Conservation (phyloP, 2,113 vertebrate genomes). For the Hippocampus barbouri region DNA sequence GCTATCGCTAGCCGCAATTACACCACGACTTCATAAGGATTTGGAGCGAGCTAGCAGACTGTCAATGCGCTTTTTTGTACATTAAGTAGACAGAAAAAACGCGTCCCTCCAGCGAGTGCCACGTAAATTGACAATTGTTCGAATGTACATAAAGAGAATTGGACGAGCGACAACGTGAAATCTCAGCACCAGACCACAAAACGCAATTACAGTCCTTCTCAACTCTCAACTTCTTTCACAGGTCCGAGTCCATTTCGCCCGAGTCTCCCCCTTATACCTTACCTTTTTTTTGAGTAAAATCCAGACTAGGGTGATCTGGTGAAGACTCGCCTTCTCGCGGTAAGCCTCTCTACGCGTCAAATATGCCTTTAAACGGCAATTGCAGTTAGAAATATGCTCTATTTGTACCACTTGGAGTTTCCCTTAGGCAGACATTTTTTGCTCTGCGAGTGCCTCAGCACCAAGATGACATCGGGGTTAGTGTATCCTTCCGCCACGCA, state of each 20-base stretch:
- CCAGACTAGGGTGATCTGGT: conserved; percentile 81
- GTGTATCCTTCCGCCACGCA: conserved; percentile 84
- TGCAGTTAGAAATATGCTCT: conserved; percentile 67
- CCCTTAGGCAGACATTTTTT: conserved; percentile 98
- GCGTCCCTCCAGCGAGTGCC: neutral
- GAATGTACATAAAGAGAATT: conserved; percentile 6
- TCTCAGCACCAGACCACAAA: conserved; percentile 27
- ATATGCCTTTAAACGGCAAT: conserved; percentile 48
- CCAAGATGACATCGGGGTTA: conserved; percentile 74
- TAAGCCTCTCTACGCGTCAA: conserved; percentile 56
- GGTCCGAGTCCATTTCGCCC: conserved; percentile 62
- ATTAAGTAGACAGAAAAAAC: conserved; percentile 7
- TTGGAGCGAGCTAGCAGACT: conserved; percentile 24
- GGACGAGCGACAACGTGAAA: neutral
- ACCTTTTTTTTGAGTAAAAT: conserved; percentile 79
- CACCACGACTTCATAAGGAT: conserved; percentile 13
- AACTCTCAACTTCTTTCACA: conserved; percentile 77
- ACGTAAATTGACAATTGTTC: neutral
- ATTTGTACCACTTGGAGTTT: conserved; percentile 87
- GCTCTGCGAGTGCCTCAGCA: conserved; percentile 82
- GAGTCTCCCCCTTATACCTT: conserved; percentile 66
- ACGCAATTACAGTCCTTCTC: conserved; percentile 52
- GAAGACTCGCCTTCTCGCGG: conserved; percentile 66
- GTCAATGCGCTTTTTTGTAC: conserved; percentile 30
- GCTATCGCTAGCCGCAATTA: conserved; percentile 46